Evolutionary conservation across 1,140 invertebrate genomes (phyloP), one percentile per base, ranked within the genome.

Genomic region (Pomacea maculata): DNA sequence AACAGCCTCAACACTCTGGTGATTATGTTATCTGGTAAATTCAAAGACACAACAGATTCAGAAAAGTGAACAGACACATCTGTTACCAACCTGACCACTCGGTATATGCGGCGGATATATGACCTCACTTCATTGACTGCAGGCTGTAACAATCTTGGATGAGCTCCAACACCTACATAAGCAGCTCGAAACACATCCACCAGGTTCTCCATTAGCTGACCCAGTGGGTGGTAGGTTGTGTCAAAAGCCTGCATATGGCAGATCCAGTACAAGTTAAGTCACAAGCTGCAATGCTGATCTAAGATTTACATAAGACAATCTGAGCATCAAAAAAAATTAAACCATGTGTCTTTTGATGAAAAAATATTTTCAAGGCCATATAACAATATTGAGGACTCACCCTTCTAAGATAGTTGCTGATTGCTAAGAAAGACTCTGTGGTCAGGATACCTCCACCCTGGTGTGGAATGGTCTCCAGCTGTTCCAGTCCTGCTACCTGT

Each of bases 141-240:
- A 86, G 96, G 95, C 68, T 92, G 93, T 4, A 96, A 90, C 0
- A 97, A 91, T 15, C 95, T 87, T 0, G 95, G 95, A 91, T 96
- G 95, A 10, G 95, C 95, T 77, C 95, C 92, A 0, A 95, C 94
- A 12, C 95, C 95, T 25, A 95, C 94, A 86, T 96, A 96, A 3
- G 95, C 95, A 3, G 95, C 94, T 82, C 95, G 94, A 87, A 95
- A 96, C 0, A 95, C 95, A 80, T 94, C 93, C 0, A 94, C 94
- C 57, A 96, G 85, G 79, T 94, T 94, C 63, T 93, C 91, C 64
- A 96, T 91, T 21, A 96, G 91, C 72, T 93, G 93, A 3, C 95
- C 95, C 9, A 96, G 89, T 0, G 95, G 95, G 90, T 96, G 95
- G 88, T 94, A 93, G 0, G 90, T 87, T 21, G 93, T 94, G 83